phyloP scores from a whole-genome alignment of 1,140 invertebrate genomes.

The Onthophagus taurus region DNA sequence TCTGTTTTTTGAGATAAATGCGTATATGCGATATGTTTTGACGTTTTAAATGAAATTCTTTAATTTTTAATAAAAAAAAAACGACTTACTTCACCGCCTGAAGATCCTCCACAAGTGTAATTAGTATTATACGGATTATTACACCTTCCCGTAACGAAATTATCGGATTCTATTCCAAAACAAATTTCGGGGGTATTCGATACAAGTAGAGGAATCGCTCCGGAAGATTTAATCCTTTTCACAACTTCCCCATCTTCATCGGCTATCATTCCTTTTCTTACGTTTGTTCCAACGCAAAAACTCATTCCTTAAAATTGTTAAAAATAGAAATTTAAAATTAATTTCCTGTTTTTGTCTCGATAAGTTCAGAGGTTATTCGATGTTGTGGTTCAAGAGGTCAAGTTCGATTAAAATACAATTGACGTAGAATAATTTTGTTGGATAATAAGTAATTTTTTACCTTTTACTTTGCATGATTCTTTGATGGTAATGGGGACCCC shows the following conservation, averaged over 20 bases:
- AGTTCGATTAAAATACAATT: no score
- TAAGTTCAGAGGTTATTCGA: no score
- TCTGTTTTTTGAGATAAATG: no score
- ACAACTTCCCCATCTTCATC: slow-evolving; percentile 53
- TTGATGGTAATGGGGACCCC: slow-evolving; percentile 74
- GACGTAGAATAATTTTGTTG: no score
- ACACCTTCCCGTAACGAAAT: slow-evolving; percentile 60
- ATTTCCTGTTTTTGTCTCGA: no score
- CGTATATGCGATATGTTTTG: no score
- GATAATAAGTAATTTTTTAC: slow-evolving; percentile 56
- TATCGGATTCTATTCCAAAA: slow-evolving; percentile 57
- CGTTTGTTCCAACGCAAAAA: slow-evolving; percentile 52
- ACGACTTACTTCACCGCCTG: slow-evolving; percentile 56
- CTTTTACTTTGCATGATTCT: slow-evolving; percentile 57
- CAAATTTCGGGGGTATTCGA: slow-evolving; percentile 80
- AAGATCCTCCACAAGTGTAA: slow-evolving; percentile 62
- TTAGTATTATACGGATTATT: slow-evolving; percentile 68
- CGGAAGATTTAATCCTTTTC: slow-evolving; percentile 48
- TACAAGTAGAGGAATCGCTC: slow-evolving; percentile 66
- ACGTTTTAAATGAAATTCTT: no score
- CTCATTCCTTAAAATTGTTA: no score
- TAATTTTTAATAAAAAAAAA: no score
- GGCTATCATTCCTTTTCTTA: slow-evolving; percentile 46
- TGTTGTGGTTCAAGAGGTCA: no score
- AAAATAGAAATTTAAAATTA: no score